Conservation (phyloP, 2,797 vertebrate genomes). For the Hozukius guyotensis region DNA sequence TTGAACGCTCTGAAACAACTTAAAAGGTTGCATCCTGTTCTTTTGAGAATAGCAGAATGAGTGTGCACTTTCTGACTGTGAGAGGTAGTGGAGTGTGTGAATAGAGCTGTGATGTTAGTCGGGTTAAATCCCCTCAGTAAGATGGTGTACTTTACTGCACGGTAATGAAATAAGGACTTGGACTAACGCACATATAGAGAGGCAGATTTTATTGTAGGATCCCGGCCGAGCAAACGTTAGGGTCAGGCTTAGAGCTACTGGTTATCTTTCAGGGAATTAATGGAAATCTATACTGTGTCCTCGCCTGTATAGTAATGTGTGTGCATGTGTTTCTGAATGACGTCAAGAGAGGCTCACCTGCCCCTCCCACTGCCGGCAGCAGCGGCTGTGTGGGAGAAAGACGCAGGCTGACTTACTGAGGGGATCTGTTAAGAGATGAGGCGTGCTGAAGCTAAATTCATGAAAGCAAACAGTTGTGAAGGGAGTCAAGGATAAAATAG, state of each 20-base stretch:
- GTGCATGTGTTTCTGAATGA: slow-evolving; percentile 46
- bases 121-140: slow-evolving; percentile 43
- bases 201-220: slow-evolving; percentile 12
- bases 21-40: slow-evolving; percentile 66
- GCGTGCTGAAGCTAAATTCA: slow-evolving; percentile 39
- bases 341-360: slow-evolving; percentile 49
- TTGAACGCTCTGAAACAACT: slow-evolving; percentile 50
- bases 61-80: slow-evolving; percentile 37
- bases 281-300: slow-evolving; percentile 42
- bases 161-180: slow-evolving; percentile 31
- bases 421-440: slow-evolving; percentile 51
- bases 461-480: slow-evolving; percentile 37
- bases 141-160: slow-evolving; percentile 34
- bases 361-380: slow-evolving; percentile 43
- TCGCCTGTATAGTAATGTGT: slow-evolving; percentile 11
- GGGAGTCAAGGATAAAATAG: slow-evolving; percentile 31
- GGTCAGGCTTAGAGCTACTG: not conserved
- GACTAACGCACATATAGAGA: not conserved
- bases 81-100: slow-evolving; percentile 30
- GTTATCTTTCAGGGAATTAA: slow-evolving; percentile 34
- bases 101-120: slow-evolving; percentile 39
- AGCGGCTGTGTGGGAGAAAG: slow-evolving; percentile 64
- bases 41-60: slow-evolving; percentile 44
- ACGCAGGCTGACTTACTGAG: slow-evolving; percentile 53
- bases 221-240: not conserved